Evolutionary conservation across 2,797 vertebrate species (phyloP).

Genomic region (Dryobates pubescens): DNA sequence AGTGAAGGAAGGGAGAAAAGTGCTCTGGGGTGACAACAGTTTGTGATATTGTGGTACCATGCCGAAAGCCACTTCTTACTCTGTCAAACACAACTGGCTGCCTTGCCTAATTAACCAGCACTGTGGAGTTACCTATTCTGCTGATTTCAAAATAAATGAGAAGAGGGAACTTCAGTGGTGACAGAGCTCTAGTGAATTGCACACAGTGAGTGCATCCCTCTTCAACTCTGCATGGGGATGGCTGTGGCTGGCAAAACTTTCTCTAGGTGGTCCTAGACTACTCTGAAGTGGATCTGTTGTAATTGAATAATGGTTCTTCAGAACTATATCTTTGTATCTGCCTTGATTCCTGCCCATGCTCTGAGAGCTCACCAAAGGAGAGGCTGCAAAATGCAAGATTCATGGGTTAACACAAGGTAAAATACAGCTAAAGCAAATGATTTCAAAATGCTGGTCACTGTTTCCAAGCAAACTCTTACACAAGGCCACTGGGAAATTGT

Average conservation of each 20-base stretch:
- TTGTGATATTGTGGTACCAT: not conserved
- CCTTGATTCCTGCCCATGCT: not conserved
- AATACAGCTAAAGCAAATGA: not conserved
- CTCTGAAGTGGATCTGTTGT: not conserved
- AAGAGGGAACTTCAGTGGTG: not conserved
- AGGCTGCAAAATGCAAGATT: not conserved
- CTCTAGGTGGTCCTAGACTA: not conserved
- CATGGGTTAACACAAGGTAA: not conserved
- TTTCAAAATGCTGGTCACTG: not conserved
- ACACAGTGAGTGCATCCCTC: not conserved
- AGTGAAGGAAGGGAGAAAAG: not conserved
- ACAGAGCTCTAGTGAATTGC: accelerated
- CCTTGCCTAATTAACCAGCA: not conserved
- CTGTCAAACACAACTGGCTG: not conserved
- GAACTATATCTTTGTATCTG: not conserved
- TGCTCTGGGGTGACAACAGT: not conserved
- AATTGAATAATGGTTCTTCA: not conserved
- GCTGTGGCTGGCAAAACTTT: not conserved
- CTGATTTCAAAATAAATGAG: not conserved
- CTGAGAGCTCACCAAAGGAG: not conserved
- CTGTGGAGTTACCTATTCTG: not conserved
- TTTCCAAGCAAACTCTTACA: not conserved
- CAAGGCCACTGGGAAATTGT: not conserved
- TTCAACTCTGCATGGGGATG: not conserved
- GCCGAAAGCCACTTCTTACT: not conserved